Conservation (phyloP, 2,797 vertebrate genomes). For the Sparidentex hasta region DNA sequence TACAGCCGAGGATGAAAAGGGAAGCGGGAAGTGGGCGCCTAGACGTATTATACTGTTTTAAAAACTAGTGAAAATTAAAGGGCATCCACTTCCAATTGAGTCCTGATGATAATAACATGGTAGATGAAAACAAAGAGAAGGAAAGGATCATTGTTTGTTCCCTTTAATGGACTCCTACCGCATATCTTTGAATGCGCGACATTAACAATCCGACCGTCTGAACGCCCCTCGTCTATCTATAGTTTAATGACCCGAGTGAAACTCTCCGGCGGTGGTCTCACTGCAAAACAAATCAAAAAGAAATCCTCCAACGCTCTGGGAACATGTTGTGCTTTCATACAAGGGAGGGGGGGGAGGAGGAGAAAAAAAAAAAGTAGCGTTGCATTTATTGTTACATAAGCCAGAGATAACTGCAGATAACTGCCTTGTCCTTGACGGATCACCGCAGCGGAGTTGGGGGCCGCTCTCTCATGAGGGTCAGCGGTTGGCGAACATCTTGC, state of each 20-base stretch:
- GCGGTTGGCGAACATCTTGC: constrained; percentile 10
- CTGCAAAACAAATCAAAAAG: constrained; percentile 8
- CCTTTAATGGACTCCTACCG: constrained; percentile 39
- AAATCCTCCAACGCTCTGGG: constrained; percentile 14
- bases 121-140: constrained; percentile 26
- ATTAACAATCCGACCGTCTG: constrained; percentile 25
- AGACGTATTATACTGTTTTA: constrained; percentile 26
- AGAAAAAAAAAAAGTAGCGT: neutral
- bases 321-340: neutral
- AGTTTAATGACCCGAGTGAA: constrained; percentile 14
- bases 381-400: constrained; percentile 31
- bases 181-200: constrained; percentile 15
- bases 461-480: constrained; percentile 25
- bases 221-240: neutral
- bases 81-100: constrained; percentile 20
- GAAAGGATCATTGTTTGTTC: constrained; percentile 22
- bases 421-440: constrained; percentile 40
- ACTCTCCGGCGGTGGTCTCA: constrained; percentile 7
- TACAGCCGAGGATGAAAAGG: constrained; percentile 28
- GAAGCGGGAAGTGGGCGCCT: constrained; percentile 5
- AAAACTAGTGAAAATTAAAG: constrained; percentile 28
- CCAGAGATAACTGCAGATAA: constrained; percentile 7
- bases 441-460: constrained; percentile 29
- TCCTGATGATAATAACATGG: constrained; percentile 13
- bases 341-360: constrained; percentile 23